Base-by-base conservation (phyloP, 2,888 invertebrate genomes). In the Tipula vernalis region DNA sequence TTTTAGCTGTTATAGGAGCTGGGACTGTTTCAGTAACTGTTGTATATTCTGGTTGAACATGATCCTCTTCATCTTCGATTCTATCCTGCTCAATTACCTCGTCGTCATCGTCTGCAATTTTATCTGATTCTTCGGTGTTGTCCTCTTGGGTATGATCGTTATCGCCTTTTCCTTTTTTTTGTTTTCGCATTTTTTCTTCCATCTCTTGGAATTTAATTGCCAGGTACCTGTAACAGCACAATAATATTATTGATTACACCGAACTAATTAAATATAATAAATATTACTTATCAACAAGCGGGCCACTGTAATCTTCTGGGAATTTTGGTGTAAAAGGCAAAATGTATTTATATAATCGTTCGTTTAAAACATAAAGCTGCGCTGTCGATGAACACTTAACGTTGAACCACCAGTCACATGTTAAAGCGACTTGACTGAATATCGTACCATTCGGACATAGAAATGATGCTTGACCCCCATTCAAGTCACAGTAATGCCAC, bases 351-450 rank as follows among this genome's bases (percentile, higher is more conserved):
- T 97, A 97, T 3, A 97, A 94, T 88, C 97, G 94, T 91, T 97
- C 97, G 89, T 97, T 97, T 4, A 97, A 92, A 2, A 97, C 97
- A 91, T 97, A 97, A 0, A 96, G 93, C 90, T 97, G 97, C 0
- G 96, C 92, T 0, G 97, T 97, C 13, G 95, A 94, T 39, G 96
- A 94, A 90, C 97, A 97, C 89, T 96, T 95, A 0, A 97, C 97
- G 90, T 97, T 97, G 91, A 96, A 97, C 97, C 97, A 97, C 97
- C 97, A 97, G 91, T 97, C 97, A 90, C 97, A 97, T 0, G 97
- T 97, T 83, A 97, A 92, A 0, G 95, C 96, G 13, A 96, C 91
- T 92, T 97, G 97, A 88, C 96, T 97, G 92, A 97, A 97, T 90
- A 97, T 96, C 3, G 97, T 97, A 51, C 97, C 97, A 90, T 97